Conservation (phyloP, 2,113 vertebrate species). For the Syrmaticus mikado region DNA sequence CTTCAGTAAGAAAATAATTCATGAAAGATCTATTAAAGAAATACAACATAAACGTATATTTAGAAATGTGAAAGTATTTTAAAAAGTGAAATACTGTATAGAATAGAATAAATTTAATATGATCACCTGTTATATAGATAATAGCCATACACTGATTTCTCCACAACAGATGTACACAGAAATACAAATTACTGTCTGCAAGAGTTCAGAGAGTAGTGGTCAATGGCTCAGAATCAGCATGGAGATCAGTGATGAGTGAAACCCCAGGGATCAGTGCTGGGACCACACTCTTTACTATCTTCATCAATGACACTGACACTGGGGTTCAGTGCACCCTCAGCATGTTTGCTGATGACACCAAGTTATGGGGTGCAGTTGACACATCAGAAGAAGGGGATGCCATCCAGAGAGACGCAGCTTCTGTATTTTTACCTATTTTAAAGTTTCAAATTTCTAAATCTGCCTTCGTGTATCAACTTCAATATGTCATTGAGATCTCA, state of each 20-base stretch:
- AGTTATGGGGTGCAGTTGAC: too few relatives aligned
- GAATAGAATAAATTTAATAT: background rate
- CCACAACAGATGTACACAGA: background rate
- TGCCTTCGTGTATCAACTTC: background rate
- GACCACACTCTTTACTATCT: too few relatives aligned
- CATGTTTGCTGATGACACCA: too few relatives aligned
- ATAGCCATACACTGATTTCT: background rate
- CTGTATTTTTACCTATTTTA: background rate
- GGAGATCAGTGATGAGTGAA: too few relatives aligned
- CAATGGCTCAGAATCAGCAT: too few relatives aligned
- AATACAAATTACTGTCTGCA: background rate
- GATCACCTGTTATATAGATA: too few relatives aligned
- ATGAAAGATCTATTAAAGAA: background rate
- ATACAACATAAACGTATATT: background rate
- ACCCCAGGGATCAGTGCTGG: too few relatives aligned
- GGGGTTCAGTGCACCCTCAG: too few relatives aligned
- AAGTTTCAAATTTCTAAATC: background rate
- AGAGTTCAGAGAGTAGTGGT: too few relatives aligned
- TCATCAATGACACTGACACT: too few relatives aligned
- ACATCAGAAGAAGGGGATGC: too few relatives aligned
- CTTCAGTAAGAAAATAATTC: background rate
- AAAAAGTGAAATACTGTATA: background rate
- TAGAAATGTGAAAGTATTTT: background rate
- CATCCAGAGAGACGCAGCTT: background rate
- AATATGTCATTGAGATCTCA: background rate